These are phyloP conservation scores for Arenaria interpres DNA, from an alignment of 2,113 vertebrate species.

Conservation along the genomic window DNA sequence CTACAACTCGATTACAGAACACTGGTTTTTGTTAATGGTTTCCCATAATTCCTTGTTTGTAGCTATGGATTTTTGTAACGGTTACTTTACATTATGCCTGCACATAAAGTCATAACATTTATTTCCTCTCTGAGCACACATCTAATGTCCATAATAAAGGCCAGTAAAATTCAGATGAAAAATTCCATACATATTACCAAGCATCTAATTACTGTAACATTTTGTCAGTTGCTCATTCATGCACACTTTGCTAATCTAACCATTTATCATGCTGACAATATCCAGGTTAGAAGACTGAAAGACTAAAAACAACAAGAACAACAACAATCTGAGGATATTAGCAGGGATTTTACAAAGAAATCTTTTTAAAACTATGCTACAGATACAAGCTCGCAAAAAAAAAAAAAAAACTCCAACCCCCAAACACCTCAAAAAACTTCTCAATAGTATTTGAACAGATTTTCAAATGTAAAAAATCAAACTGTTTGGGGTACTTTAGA, in stretches of 20 bases:
- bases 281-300: not conserved
- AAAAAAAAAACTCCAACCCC: no score
- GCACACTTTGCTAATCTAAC: not conserved
- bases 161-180: conserved; percentile 49
- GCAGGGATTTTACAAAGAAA: not conserved
- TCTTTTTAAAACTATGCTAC: not conserved
- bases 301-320: not conserved
- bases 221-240: not conserved
- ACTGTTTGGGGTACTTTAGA: not conserved
- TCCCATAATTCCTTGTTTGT: conserved; percentile 31
- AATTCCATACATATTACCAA: not conserved
- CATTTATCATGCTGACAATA: not conserved
- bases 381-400: not conserved
- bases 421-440: not conserved
- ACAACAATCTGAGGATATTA: not conserved
- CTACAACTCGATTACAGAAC: not conserved
- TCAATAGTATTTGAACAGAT: not conserved
- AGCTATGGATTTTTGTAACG: not conserved
- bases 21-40: not conserved
- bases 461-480: not conserved
- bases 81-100: conserved; percentile 11
- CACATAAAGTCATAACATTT: not conserved
- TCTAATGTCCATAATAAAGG: conserved; percentile 32
- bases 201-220: not conserved
- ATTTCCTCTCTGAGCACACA: not conserved